Evolutionary conservation across 1,140 invertebrate genomes (phyloP).

Genomic region (Halictus rubicundus): DNA sequence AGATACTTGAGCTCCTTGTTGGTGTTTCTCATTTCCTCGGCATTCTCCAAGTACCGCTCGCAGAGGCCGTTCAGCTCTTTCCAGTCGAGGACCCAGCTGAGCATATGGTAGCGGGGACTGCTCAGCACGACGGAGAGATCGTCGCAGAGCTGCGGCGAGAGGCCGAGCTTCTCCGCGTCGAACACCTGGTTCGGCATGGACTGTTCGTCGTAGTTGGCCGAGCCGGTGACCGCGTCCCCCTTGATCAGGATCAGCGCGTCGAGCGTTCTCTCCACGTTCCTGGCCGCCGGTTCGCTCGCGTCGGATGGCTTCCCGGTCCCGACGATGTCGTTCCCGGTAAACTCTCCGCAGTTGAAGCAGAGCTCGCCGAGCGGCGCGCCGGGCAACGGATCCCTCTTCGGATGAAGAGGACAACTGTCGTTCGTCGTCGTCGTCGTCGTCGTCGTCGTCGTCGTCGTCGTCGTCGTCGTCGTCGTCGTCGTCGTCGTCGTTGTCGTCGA

Average conservation of each 20-base stretch:
- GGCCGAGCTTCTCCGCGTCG: conserved; percentile 81
- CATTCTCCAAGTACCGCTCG: conserved; percentile 83
- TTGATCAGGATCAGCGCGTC: conserved; percentile 78
- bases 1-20: conserved; percentile 84
- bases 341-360: conserved; percentile 72
- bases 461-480: too few species aligned
- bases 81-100: conserved; percentile 84
- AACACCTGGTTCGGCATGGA: conserved; percentile 79
- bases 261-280: conserved; percentile 72
- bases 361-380: conserved; percentile 62
- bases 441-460: too few species aligned
- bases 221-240: conserved; percentile 74
- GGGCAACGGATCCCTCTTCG: conserved; percentile 44
- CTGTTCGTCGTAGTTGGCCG: conserved; percentile 79
- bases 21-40: conserved; percentile 82
- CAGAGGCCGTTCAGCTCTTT: conserved; percentile 82
- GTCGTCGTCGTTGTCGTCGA: background rate
- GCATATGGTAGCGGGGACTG: conserved; percentile 83
- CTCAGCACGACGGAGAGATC: conserved; percentile 84
- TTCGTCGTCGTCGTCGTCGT: background rate
- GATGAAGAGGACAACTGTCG: conserved; percentile 68
- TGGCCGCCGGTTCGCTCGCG: background rate
- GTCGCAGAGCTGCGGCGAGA: conserved; percentile 83
- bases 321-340: conserved; percentile 53
- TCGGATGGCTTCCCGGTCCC: background rate